Evolutionary conservation across 2,113 vertebrate genomes (phyloP).

Genomic region (Monarcha castaneiventris): DNA sequence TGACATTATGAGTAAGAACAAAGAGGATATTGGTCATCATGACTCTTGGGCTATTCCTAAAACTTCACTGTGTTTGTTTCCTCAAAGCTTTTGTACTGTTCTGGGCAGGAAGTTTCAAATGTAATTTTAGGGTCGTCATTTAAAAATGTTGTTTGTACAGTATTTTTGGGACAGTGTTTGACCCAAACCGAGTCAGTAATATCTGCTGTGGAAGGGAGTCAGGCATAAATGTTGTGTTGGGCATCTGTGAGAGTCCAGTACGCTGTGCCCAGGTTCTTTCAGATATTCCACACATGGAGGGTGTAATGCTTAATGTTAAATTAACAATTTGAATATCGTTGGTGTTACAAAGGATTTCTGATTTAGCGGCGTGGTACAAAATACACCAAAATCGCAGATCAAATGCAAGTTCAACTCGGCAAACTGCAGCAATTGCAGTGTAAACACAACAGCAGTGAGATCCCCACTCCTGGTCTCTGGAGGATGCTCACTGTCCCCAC

Average conservation of each 20-base stretch:
- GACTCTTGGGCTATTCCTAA: neutral
- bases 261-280: neutral
- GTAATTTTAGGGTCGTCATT: neutral
- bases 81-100: neutral
- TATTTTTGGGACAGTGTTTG: neutral
- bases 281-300: neutral
- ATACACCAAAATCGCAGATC: neutral
- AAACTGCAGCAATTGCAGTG: neutral
- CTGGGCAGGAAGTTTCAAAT: neutral
- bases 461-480: neutral
- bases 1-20: neutral
- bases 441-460: fast-evolving
- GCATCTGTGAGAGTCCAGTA: neutral
- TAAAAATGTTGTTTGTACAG: neutral
- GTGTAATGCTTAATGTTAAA: neutral
- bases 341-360: neutral
- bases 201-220: neutral
- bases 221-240: neutral
- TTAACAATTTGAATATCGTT: neutral
- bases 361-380: neutral
- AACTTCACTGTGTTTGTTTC: neutral
- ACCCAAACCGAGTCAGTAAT: neutral
- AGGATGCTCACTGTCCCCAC: fast-evolving
- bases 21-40: neutral
- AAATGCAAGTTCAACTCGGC: neutral